Base-by-base conservation (phyloP, 2,797 vertebrate species). In the Hephaestus fuliginosus region DNA sequence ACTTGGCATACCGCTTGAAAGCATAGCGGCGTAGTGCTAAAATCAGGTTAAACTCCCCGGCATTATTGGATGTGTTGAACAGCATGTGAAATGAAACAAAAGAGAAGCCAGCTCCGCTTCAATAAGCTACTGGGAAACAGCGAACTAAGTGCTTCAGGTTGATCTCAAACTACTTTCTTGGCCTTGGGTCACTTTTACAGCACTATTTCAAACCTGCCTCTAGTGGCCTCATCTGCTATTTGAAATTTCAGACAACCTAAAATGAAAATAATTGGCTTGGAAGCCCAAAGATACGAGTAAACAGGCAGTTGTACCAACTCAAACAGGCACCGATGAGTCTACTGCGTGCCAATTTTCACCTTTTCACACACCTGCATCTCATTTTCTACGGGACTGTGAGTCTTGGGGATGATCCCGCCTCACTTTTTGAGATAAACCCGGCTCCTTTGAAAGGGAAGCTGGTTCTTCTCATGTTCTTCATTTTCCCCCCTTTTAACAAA, bases 311-410 rank as follows among this genome's bases (percentile, higher is more conserved):
- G 49, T 43, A 67, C 30, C 49, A 53, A 76, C 64, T 73, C 15
- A 0, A 70, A 75, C 51, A 64, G 49, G 48, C 68, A 64, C 68
- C 10, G 12, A 68, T 77, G 69, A 69, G 51, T 74, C 65, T 67
- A 22, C 46, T 1, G 2, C 41, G 30, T 48, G 33, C 12, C 4
- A 2, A 60, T 69, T 70, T 33, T 79, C 60, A 76, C 65, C 46
- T 78, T 72, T 61, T 52, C 41, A 81, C 79, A 78, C 78, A 82
- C 61, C 75, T 86, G 80, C 51, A 30, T 75, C 79, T 76, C 9
- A 72, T 77, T 81, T 68, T 81, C 64, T 53, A 5, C 17, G 1
- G 74, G 63, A 67, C 7, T 33, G 15, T 9, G 33, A 66, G 30
- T 70, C 51, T 65, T 76, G 67, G 57, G 78, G 71, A 78, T 68